Percentiles rank a stretch among this genome's conserved stretches.
Conservation (phyloP, 2,113 vertebrate species). For the Cebidichthys violaceus region DNA sequence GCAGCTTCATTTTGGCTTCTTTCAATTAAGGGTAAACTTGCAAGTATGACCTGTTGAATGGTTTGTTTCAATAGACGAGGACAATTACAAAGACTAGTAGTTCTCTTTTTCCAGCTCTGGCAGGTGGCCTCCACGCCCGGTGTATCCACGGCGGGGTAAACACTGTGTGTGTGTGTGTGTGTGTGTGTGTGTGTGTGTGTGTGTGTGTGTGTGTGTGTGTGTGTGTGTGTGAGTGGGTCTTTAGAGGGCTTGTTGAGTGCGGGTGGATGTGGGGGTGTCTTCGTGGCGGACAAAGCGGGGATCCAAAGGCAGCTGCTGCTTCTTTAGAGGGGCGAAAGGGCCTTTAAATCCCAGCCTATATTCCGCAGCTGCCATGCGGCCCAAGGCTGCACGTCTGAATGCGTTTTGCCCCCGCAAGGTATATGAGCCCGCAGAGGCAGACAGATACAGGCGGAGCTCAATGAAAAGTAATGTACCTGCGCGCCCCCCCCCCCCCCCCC, state of each 20-base stretch:
- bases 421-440: conserved; percentile 22
- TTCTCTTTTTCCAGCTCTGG: conserved; percentile 78
- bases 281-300: conserved; percentile 86
- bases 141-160: conserved; percentile 80
- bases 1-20: conserved; percentile 70
- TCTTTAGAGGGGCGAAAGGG: conserved; percentile 86
- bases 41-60: conserved; percentile 81
- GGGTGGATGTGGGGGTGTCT: conserved; percentile 86
- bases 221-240: conserved; percentile 71
- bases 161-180: conserved; percentile 68
- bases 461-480: conserved; percentile 39
- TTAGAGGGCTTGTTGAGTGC: conserved; percentile 86
- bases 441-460: conserved; percentile 11
- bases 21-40: conserved; percentile 82
- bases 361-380: conserved; percentile 88
- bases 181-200: neutral
- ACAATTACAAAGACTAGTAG: conserved; percentile 83
- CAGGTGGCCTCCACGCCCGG: conserved; percentile 84
- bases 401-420: conserved; percentile 57
- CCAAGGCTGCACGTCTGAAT: conserved; percentile 66
- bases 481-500: neutral
- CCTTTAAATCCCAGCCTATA: conserved; percentile 90
- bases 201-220: no score
- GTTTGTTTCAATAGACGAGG: conserved; percentile 80
- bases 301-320: conserved; percentile 93